These are phyloP conservation scores for Ailuropoda melanoleuca DNA, from an alignment of 2,113 vertebrate genomes.

Conservation along the genomic window DNA sequence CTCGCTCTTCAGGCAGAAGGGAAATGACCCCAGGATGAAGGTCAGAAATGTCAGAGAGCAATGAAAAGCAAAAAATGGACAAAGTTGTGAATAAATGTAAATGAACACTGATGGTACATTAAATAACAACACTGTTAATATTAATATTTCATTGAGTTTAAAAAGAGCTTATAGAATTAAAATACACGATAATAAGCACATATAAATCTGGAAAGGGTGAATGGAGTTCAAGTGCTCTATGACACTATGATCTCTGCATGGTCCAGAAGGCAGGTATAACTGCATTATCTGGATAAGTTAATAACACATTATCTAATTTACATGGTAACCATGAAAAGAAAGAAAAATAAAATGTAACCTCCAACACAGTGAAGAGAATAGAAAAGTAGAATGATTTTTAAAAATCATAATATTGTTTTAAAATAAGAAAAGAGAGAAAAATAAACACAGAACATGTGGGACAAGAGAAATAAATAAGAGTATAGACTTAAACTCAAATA, in stretches of 20 bases:
- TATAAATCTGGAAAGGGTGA: neutral
- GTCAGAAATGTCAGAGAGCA: neutral
- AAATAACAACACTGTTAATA: neutral
- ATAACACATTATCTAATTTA: conserved; percentile 29
- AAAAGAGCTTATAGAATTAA: conserved; percentile 23
- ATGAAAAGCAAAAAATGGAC: neutral
- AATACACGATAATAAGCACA: neutral
- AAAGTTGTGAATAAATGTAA: neutral
- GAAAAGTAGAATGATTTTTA: neutral
- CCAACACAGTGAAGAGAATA: neutral
- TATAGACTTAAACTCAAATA: conserved; percentile 38
- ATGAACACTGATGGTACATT: neutral
- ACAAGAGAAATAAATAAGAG: conserved; percentile 43
- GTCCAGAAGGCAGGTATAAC: neutral
- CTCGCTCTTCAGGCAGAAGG: neutral
- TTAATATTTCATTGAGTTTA: neutral
- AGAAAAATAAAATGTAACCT: neutral
- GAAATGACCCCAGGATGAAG: neutral
- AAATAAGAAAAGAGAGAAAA: conserved; percentile 31
- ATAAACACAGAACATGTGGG: conserved; percentile 13
- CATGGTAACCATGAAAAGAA: neutral
- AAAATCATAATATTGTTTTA: neutral
- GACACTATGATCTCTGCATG: neutral
- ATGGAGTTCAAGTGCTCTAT: neutral
- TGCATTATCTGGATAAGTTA: neutral